These are phyloP conservation scores for Aegotheles bennettii DNA, from an alignment of 2,113 vertebrate genomes.

Conservation along the genomic window DNA sequence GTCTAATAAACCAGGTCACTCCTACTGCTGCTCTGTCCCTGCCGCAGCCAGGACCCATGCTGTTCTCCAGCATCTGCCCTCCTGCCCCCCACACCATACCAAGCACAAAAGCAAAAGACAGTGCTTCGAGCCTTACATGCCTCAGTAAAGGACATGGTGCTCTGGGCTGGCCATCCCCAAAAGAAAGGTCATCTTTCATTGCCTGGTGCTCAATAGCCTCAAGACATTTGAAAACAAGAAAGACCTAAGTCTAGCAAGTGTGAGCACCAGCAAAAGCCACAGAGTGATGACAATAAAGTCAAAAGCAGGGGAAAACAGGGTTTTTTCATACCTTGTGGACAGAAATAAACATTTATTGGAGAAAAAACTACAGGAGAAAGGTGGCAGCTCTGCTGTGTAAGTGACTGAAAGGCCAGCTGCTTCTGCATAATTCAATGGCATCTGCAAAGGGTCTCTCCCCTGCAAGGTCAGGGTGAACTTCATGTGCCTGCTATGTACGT, in stretches of 20 bases:
- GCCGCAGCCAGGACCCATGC: not conserved
- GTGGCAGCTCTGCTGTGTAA: not conserved
- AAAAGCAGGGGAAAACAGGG: not conserved
- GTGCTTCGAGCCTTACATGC: not conserved
- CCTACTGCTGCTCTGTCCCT: not conserved
- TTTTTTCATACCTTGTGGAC: not conserved
- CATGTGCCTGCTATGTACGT: fast-evolving
- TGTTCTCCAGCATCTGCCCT: not conserved
- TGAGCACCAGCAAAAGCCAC: not conserved
- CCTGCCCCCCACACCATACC: not conserved
- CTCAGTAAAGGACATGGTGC: not conserved
- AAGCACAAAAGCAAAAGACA: not conserved
- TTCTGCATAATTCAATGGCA: not conserved
- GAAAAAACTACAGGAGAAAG: not conserved
- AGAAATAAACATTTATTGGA: not conserved
- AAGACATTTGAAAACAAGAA: not conserved
- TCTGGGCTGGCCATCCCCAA: not conserved
- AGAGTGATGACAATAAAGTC: not conserved
- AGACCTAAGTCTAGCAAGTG: not conserved
- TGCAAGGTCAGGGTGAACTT: not conserved
- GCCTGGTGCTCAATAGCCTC: not conserved
- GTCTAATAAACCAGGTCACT: not conserved
- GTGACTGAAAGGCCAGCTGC: not conserved
- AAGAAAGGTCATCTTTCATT: conserved; percentile 19
- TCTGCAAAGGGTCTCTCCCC: not conserved